These are phyloP conservation scores for Podilymbus podiceps DNA, from an alignment of 2,113 vertebrate genomes.

Conservation along the genomic window DNA sequence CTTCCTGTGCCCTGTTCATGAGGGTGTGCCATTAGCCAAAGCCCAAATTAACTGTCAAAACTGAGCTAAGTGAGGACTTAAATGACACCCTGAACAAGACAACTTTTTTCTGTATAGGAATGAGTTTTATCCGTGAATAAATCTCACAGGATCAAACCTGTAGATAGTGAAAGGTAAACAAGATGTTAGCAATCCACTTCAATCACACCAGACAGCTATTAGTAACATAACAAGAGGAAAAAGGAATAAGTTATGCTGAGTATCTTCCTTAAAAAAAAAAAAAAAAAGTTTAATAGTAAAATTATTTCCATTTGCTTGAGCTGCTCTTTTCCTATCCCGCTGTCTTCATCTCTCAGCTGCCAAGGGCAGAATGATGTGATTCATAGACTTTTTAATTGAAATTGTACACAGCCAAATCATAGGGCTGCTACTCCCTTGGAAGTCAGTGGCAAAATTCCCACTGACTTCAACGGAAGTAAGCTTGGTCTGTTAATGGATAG, in stretches of 20 bases:
- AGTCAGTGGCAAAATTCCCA: constrained; percentile 32
- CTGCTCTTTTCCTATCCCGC: constrained; percentile 41
- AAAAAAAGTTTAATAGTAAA: neutral
- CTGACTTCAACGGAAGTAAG: neutral
- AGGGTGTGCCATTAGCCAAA: neutral
- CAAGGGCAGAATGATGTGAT: constrained; percentile 41
- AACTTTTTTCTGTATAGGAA: neutral
- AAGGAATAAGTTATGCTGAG: neutral
- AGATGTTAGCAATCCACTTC: neutral
- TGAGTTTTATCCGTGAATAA: neutral
- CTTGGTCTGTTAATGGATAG: neutral
- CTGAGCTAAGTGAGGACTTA: neutral
- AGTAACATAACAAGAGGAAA: neutral
- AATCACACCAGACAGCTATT: neutral
- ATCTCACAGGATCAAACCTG: neutral
- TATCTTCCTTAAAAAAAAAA: constrained; percentile 15
- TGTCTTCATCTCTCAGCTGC: constrained; percentile 44
- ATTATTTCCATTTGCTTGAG: constrained; percentile 48
- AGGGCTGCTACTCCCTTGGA: constrained; percentile 23
- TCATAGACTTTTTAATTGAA: constrained; percentile 48
- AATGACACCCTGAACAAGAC: neutral
- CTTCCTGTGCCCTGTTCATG: neutral
- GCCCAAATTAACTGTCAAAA: neutral
- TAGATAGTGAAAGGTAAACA: neutral
- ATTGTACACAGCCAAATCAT: constrained; percentile 13